These are phyloP conservation scores for Mercenaria mercenaria DNA, from an alignment of 1,140 invertebrate species.

Conservation along the genomic window DNA sequence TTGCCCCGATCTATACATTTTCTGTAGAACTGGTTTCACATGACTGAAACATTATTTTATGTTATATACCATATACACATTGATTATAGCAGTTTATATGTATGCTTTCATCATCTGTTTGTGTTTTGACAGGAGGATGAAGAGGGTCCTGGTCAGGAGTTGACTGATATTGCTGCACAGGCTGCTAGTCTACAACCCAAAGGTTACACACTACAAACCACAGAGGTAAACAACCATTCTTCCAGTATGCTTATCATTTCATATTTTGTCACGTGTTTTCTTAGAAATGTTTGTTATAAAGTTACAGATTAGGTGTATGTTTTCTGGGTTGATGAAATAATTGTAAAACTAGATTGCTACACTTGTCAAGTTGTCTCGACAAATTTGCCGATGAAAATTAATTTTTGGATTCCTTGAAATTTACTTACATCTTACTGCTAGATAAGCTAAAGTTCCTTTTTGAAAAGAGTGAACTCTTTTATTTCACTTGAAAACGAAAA, in stretches of 20 bases:
- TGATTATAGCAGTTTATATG: background rate
- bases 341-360: too few species aligned
- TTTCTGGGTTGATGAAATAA: too few species aligned
- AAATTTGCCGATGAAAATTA: too few species aligned
- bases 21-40: conserved; percentile 37
- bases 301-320: background rate
- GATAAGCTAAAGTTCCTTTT: too few species aligned
- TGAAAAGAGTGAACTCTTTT: too few species aligned
- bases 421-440: too few species aligned
- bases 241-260: background rate
- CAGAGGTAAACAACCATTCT: conserved; percentile 88
- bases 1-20: background rate
- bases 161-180: conserved; percentile 95
- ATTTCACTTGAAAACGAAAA: too few species aligned
- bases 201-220: conserved; percentile 97
- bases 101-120: background rate
- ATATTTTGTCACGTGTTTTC: too few species aligned
- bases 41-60: conserved; percentile 24
- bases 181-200: conserved; percentile 99
- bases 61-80: too few species aligned
- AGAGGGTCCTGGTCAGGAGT: conserved; percentile 87
- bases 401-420: too few species aligned
- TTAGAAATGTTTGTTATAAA: background rate
- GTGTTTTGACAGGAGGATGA: conserved; percentile 19
- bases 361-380: too few species aligned